Base-by-base conservation (phyloP, 1,140 invertebrate species). In the Odontomachus brunneus region DNA sequence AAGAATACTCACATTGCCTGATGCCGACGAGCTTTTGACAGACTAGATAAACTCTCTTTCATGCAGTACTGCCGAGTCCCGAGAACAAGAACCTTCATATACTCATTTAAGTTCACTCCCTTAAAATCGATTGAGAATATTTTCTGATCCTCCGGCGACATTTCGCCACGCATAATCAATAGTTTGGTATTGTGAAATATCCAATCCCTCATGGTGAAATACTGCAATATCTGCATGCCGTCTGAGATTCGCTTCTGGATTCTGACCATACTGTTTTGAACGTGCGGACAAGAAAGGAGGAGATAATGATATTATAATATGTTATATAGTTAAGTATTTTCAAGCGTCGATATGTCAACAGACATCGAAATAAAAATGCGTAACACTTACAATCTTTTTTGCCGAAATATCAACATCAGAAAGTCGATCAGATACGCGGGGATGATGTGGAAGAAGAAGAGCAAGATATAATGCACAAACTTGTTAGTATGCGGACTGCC, bases 131-230 rank as follows among this genome's bases (percentile, higher is more conserved):
- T n/a, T n/a, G n/a, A n/a, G 89, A 97, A 98, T 44, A 95, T 93
- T 88, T 95, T 93, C 89, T 95, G 95, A 88, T 99, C 98, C 44
- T 93, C 92, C 3, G 94, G 90, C 62, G 94, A 95, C 89, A 99
- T 93, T 2, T 95, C 94, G 0, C 95, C 92, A 87, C 95, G 95
- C 0, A 99, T 90, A 81, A 95, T 92, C 24, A 96, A 90, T 82
- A 97, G 95, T 84, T 96, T 96, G n/a, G 96, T 92, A 44, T 96
- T 97, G 65, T 96, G 95, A 90, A 99, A 99, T 72, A 95, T 94
- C 98, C 98, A 99, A 90, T 98, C 95, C 57, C 97, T 95, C 11
- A 97, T 98, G 0, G 98, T 99, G 91, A 99, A 99, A 91, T 98
- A 99, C 92, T 99, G 97, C 1, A 99, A 92, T 0, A 97, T 95